phyloP scores from a whole-genome alignment of 2,888 invertebrate genomes.

The Drosophila demipolita region DNA sequence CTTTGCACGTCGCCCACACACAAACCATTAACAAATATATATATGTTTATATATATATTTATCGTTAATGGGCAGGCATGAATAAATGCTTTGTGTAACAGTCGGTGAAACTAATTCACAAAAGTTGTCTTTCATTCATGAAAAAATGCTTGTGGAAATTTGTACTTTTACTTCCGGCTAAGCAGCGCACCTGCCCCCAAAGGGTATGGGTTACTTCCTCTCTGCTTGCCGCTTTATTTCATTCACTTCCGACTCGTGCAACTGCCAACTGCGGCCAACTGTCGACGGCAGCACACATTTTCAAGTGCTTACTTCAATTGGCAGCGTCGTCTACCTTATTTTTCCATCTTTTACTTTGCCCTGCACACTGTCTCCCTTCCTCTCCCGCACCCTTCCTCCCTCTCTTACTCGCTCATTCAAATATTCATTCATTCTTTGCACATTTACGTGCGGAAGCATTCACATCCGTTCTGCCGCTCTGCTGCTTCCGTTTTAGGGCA shows the following conservation, averaged over 20 bases:
- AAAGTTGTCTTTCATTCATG: constrained; percentile 21
- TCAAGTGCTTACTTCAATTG: constrained; percentile 47
- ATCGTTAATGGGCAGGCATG: constrained; percentile 19
- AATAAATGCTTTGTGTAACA: constrained; percentile 13
- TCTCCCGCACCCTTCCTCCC: not conserved
- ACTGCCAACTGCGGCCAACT: constrained; percentile 11
- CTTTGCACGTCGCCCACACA: constrained; percentile 30
- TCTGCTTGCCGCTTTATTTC: constrained; percentile 15
- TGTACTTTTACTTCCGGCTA: constrained; percentile 50
- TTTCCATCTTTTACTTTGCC: constrained; percentile 25
- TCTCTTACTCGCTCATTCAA: constrained; percentile 3
- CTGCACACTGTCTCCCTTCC: constrained; percentile 2
- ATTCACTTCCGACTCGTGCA: constrained; percentile 49
- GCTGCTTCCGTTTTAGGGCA: constrained; percentile 58
- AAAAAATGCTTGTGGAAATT: constrained; percentile 31
- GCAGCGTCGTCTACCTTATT: constrained; percentile 33
- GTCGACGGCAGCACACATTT: constrained; percentile 17
- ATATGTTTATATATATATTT: not conserved
- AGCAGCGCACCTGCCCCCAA: constrained; percentile 48
- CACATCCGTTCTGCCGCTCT: constrained; percentile 70
- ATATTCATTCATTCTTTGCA: constrained; percentile 32
- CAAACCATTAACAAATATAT: constrained; percentile 5
- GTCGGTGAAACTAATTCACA: not conserved
- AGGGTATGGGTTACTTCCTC: constrained; percentile 35
- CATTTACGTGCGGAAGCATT: constrained; percentile 76